Evolutionary conservation across 2,797 vertebrate species (phyloP), one percentile per base, ranked within the genome.

Genomic region (Amblyraja radiata): DNA sequence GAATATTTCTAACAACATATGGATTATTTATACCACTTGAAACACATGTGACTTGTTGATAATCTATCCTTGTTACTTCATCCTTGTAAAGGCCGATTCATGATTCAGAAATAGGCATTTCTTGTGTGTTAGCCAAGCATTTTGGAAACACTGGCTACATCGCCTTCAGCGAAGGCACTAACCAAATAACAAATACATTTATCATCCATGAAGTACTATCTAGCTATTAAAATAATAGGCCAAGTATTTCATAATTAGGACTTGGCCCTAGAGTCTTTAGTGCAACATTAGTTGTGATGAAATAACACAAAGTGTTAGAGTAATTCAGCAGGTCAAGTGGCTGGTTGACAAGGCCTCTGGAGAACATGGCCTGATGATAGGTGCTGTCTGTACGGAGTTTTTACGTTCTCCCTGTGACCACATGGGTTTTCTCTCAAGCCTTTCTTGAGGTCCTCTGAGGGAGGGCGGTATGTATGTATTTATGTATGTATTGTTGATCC

Each of bases 211-310:
- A 86, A 6, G 28, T 86, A n/a, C 5, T 14, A 63, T 61, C 11
- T 58, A 32, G 63, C 11, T 25, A 14, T n/a, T 32, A 63, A 86
- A 6, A 63, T 0, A 10, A 84, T n/a, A 58, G 23, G 28, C n/a
- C 63, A 88, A 9, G 28, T 65, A 18, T 18, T 65, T 21, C 21
- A 36, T 68, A 68, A 76, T 39, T 7, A 13, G 6, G 23, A 68
- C 54, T 25, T 6, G 25, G 11, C 4, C 73, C 23, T 54, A 58
- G 25, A 23, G n/a, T 73, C 46, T 92, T 46, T 23, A 73, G 36
- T 76, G 68, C 90, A 76, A 92, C 71, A 58, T 92, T 28, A 76
- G 39, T 58, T 92, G 90, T 92, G 39, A 92, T 76, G 23, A 54
- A 54, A 54, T 5, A 6, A 6, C 46, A 54, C 46, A 54, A 46